Conservation (phyloP, 2,113 vertebrate species). For the Nothocercus julius region DNA sequence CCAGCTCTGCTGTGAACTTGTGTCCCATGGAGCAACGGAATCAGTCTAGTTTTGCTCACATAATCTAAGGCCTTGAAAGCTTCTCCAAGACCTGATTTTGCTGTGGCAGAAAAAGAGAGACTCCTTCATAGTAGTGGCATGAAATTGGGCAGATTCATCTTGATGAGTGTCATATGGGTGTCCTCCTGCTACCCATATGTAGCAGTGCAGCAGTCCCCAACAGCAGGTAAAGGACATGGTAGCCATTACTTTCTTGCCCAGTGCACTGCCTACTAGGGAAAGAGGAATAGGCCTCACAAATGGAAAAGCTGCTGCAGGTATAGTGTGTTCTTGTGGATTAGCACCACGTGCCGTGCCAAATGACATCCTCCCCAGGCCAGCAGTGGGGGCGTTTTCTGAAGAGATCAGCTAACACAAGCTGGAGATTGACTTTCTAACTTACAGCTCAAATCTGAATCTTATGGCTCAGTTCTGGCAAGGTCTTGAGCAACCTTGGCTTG, state of each 20-base stretch:
- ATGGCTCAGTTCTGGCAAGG: constrained; percentile 3
- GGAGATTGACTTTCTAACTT: constrained; percentile 18
- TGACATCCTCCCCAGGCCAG: constrained; percentile 25
- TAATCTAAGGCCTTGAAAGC: not conserved
- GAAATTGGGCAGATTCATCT: not conserved
- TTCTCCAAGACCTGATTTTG: not conserved
- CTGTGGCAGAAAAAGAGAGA: not conserved
- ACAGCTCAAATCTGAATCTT: not conserved
- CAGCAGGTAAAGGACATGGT: not conserved
- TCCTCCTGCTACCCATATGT: not conserved
- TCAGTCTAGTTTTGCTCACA: not conserved
- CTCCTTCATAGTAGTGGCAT: not conserved
- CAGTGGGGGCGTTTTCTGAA: constrained; percentile 9
- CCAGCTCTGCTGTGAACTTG: not conserved
- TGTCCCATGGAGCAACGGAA: not conserved
- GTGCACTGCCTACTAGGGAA: not conserved
- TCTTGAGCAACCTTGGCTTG: constrained; percentile 13
- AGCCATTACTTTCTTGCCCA: not conserved
- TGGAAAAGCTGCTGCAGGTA: constrained; percentile 38
- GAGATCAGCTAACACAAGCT: constrained; percentile 36
- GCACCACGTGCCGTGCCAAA: constrained; percentile 35
- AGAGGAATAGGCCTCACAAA: not conserved
- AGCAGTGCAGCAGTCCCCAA: not conserved
- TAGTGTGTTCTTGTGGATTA: not conserved
- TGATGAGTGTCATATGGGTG: not conserved